Evolutionary conservation across 1,140 invertebrate species (phyloP), one percentile per base, ranked within the genome.

Genomic region (Ostrea edulis): DNA sequence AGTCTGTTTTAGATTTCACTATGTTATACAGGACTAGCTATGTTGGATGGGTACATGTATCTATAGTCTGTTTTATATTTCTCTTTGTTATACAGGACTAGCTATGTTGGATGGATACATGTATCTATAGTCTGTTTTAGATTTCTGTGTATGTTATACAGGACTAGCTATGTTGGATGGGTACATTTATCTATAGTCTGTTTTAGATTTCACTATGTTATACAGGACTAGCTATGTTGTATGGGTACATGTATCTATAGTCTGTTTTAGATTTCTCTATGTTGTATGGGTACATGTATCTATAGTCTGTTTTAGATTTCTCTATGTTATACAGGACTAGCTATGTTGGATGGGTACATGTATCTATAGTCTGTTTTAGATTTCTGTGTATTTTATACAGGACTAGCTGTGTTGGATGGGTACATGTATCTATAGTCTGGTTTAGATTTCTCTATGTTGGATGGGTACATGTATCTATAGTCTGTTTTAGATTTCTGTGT

Each of bases 161-260:
- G 97, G 97, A 58, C 96, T 97, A n/a, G 96, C n/a, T n/a, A n/a
- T n/a, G n/a, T n/a, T n/a, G n/a, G n/a, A n/a, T n/a, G n/a, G 12
- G 20, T 84, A 65, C 25, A 71, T 22, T 12, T 71, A 35, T n/a
- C n/a, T n/a, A n/a, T n/a, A n/a, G n/a, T n/a, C n/a, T n/a, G 20
- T 11, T 22, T 22, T 25, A 11, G 5, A 53, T 52, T 14, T 8
- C n/a, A 12, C 12, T 82, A 44, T 53, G 54, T 84, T 65, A 90
- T 0, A 82, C 25, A 95, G 97, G 97, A 58, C 96, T 97, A n/a
- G 96, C 96, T 44, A 95, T 96, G 85, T 96, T 96, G 93, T 96
- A 96, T 89, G 96, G 96, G 65, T 95, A 96, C 89, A 95, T 97
- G 25, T 97, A 97, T 95, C n/a, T n/a, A n/a, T n/a, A n/a, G n/a